Base-by-base conservation (phyloP, 2,888 invertebrate species). In the Hypomecis punctinalis region DNA sequence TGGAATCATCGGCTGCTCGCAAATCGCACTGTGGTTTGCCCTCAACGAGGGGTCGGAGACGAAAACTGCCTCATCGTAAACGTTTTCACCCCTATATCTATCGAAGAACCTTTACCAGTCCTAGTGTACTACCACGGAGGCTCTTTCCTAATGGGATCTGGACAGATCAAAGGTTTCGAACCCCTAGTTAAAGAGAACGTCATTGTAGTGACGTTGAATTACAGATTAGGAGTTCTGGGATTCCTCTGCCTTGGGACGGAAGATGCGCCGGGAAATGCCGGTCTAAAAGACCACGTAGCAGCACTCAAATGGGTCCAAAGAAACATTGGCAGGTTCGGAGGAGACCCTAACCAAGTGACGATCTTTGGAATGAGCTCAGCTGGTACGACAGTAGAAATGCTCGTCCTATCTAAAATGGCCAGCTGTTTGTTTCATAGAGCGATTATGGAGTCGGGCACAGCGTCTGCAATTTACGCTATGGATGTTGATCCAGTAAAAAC, bases 301-400 rank as follows among this genome's bases (percentile, higher is more conserved):
- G 84, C 81, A 5, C 65, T 84, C 4, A 75, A 68, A 62, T 84
- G 84, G 84, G 76, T 83, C 0, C 68, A 75, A 45, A 74, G 71
- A 33, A 81, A 81, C 36, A 79, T 81, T 11, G 60, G 67, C 0
- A 55, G 73, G 39, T 81, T 81, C 42, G 79, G 80, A 13, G 81
- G 81, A 5, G 76, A 79, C 65, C 72, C 79, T 9, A 62, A 69
- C 4, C 39, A 13, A 43, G 60, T 64, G 4, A 62, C 64, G 0
- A 71, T 78, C 9, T 83, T 84, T 53, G 87, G 87, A 0, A 81
- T 81, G 76, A 84, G 83, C 48, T 81, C 84, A 13, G 86, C 85
- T 0, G 84, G 75, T 0, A 78, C 79, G 1, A 76, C 80, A 0
- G 80, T 79, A 0, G 77, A 81, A 43, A 74, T 74, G 37, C 79